phyloP scores from a whole-genome alignment of 2,797 vertebrate genomes.

The Gambusia yucatana region DNA sequence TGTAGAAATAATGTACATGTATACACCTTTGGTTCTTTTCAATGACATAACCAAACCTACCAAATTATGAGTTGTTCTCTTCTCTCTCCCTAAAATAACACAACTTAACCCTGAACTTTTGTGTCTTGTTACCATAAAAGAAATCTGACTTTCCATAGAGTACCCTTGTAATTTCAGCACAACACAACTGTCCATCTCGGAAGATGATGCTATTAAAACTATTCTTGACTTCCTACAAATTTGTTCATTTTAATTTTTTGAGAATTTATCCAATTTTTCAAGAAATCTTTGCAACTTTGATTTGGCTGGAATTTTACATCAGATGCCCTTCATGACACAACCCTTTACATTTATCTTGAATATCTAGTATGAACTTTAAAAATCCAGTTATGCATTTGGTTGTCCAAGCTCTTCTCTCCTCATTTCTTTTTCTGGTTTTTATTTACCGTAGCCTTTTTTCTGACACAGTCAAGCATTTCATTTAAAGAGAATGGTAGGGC shows the following conservation, averaged over 20 bases:
- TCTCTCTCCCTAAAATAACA: background rate
- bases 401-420: background rate
- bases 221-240: background rate
- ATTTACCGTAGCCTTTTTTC: background rate
- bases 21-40: background rate
- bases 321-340: background rate
- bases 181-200: background rate
- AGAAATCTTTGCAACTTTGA: background rate
- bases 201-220: background rate
- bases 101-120: background rate
- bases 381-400: background rate
- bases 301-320: background rate
- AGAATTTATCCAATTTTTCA: background rate
- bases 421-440: background rate
- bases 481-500: background rate
- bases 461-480: background rate
- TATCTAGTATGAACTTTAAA: background rate
- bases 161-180: background rate
- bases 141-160: background rate
- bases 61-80: background rate
- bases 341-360: background rate
- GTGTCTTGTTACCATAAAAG: background rate
- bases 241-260: background rate
- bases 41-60: background rate
- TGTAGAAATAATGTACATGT: background rate